Conservation (phyloP, 2,888 invertebrate genomes). For the Lissocephala sabroskyi region DNA sequence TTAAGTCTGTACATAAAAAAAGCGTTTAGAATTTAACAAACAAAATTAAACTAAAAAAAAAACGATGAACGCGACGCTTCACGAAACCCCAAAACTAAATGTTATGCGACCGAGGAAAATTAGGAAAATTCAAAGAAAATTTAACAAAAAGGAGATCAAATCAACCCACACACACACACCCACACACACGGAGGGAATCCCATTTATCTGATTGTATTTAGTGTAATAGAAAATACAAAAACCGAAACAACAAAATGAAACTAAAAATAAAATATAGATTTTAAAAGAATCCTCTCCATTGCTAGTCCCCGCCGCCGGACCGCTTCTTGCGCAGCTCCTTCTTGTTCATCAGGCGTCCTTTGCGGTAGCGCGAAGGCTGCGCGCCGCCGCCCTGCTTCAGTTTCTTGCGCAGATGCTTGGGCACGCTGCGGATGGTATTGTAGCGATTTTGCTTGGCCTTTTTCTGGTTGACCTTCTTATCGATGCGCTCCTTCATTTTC, state of each 20-base stretch:
- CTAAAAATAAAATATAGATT: slow-evolving; percentile 18
- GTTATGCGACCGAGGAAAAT: too few relatives aligned
- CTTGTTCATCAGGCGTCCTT: slow-evolving; percentile 62
- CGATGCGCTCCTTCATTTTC: slow-evolving; percentile 82
- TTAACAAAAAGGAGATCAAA: background rate
- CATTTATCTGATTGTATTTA: slow-evolving; percentile 34
- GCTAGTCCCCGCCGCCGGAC: slow-evolving; percentile 21
- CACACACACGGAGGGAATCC: background rate
- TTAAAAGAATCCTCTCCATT: background rate
- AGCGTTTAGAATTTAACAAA: slow-evolving; percentile 33
- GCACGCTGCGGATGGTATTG: slow-evolving; percentile 62
- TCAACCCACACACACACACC: slow-evolving; percentile 9
- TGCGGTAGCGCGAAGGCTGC: slow-evolving; percentile 41
- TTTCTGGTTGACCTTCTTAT: slow-evolving; percentile 80
- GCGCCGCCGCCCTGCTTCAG: slow-evolving; percentile 47
- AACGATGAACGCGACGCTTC: background rate
- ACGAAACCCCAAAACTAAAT: too few relatives aligned
- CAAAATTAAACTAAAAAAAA: slow-evolving; percentile 1
- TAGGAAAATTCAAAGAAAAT: slow-evolving; percentile 1
- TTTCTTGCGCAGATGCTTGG: slow-evolving; percentile 62
- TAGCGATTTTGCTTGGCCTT: slow-evolving; percentile 74
- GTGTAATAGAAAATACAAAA: slow-evolving; percentile 45
- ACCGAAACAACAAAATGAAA: slow-evolving; percentile 8
- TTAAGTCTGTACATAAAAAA: slow-evolving; percentile 10
- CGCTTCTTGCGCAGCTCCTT: slow-evolving; percentile 52